Base-by-base conservation (phyloP, 2,888 invertebrate genomes). In the Neoaliturus tenellus region DNA sequence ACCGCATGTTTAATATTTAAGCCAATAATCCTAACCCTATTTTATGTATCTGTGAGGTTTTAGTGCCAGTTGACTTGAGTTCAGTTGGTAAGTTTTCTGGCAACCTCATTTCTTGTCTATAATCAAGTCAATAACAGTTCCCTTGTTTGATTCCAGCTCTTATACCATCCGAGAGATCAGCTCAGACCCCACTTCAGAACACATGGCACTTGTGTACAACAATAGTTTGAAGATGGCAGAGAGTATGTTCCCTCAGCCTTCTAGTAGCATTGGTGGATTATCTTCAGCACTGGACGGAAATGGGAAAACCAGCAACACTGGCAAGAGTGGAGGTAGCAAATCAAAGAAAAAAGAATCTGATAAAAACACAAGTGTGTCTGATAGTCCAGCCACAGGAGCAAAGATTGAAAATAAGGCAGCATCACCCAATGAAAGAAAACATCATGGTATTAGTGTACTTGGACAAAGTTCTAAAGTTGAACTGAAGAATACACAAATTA, bases 131-230 rank as follows among this genome's bases (percentile, higher is more conserved):
- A n/a, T 35, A 10, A 35, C 35, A 6, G 10, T 35, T 6, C 35
- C 35, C 17, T 44, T 44, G 17, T 44, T 44, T 55, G 8, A 20
- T 62, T 62, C 31, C 62, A 75, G 75, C 28, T 41, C 44, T 12
- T 75, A 44, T 31, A 75, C 75, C 20, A 44, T 75, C 75, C 35
- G 39, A 44, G 39, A 75, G 75, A 75, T 75, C 8, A 44, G 44
- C n/a, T 28, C 44, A 25, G 75, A 75, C 28, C 75, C 75, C 20
- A 75, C 75, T n/a, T 75, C 75, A 48, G 75, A 75, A 75, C 75
- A 75, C 39, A 75, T 75, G 75, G 75, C 44, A 23, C 41, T 44
- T 1, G 75, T 75, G 25, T 75, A 41, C 44, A 75, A 41, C 28
- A 44, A 75, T 23, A 75, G 35, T 31, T 23, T 75, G 44, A 41